Evolutionary conservation across 2,113 vertebrate species (phyloP).

Genomic region (Nycticryphes semicollaris): DNA sequence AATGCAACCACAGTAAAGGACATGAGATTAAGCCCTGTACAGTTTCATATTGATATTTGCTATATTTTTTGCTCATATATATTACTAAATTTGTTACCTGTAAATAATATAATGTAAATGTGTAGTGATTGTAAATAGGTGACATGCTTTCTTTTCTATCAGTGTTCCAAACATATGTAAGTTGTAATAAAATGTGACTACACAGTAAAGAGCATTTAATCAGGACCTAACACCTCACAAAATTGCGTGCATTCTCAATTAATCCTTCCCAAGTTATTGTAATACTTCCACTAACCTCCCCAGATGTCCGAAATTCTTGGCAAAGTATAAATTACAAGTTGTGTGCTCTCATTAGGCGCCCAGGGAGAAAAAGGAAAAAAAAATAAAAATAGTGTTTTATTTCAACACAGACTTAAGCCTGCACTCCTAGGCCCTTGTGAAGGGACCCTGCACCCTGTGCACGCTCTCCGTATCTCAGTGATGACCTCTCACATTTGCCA

Average conservation of each 20-base stretch:
- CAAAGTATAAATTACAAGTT: neutral
- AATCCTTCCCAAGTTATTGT: neutral
- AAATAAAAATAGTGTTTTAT: neutral
- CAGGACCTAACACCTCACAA: conserved; percentile 5
- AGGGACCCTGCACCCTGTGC: neutral
- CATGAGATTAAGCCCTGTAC: conserved; percentile 74
- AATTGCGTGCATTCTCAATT: neutral
- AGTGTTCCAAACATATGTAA: conserved; percentile 67
- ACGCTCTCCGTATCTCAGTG: rapidly evolving
- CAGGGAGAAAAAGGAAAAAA: neutral
- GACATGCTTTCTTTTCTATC: conserved; percentile 77
- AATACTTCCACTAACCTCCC: neutral
- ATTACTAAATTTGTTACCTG: conserved; percentile 74
- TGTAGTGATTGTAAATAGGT: conserved; percentile 81
- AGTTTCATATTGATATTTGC: conserved; percentile 73
- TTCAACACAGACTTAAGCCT: neutral
- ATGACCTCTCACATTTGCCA: neutral
- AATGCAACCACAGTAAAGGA: conserved; percentile 70
- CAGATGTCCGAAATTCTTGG: neutral
- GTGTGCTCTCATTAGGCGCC: neutral
- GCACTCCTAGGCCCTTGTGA: neutral
- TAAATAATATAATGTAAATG: conserved; percentile 83
- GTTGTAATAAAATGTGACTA: conserved; percentile 82
- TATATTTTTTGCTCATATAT: conserved; percentile 68
- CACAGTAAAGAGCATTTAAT: conserved; percentile 51